Evolutionary conservation across 1,140 invertebrate genomes (phyloP), one percentile per base, ranked within the genome.

Genomic region (Palaemon carinicauda): DNA sequence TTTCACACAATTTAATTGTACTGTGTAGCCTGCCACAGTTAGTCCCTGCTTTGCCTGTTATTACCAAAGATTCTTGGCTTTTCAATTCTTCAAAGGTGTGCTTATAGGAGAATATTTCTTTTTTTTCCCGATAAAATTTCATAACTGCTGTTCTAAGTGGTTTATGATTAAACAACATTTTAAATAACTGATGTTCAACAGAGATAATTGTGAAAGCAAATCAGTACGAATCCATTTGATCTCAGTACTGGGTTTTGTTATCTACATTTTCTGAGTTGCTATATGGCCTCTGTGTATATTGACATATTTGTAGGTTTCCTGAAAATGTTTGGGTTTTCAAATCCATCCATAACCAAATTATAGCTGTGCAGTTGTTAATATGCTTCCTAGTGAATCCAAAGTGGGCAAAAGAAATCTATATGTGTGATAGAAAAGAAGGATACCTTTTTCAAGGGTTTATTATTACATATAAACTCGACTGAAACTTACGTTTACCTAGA

Each of bases 1-100:
- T 86, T 86, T 80, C 84, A 80, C 77, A 79, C 83, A 86, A 51
- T 54, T 74, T 80, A 52, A 80, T 79, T 74, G 75, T 80, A 74
- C 78, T 79, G 60, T 86, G 77, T 73, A 80, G 65, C 77, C 77
- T 80, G 84, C 77, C 75, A 80, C 77, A 51, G 65, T 71, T 79
- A 86, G 65, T 79, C 84, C 84, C 65, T 86, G 84, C 84, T 86
- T 86, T 86, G 54, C 75, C 79, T 69, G 41, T 74, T 77, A 69
- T 86, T 80, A 86, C 84, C 84, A 86, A 86, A 86, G 83, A 86
- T 86, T 86, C 41, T 86, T 78, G 54, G 15, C 69, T 56, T 79
- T 69, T 33, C 69, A 65, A 51, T 60, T 85, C 31, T 31, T 86
- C 65, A 73, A 86, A 54, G 77, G 75, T 86, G 84, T 86, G 83